Base-by-base conservation (phyloP, 2,113 vertebrate genomes). In the Nothocercus nigrocapillus region DNA sequence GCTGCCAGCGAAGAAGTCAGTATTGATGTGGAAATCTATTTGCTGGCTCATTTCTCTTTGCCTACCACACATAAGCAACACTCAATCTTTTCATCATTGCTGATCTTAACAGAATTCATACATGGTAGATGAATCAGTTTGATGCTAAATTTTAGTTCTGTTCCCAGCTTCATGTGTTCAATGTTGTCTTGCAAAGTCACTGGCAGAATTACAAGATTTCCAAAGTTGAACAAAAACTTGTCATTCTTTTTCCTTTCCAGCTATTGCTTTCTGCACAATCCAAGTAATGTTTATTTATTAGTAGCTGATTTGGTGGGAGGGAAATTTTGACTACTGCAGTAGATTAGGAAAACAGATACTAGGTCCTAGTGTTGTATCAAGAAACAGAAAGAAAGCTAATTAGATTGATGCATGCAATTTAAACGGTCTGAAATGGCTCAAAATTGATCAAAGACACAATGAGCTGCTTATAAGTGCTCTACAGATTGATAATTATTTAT, bases 351-450 rank as follows among this genome's bases (percentile, higher is more conserved):
- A 51, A 56, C 38, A 82, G 75, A 34, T 9, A 21, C 40, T 91
- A 56, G 42, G 28, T 61, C 10, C 1, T 49, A 77, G 22, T 51
- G 54, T 80, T 73, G 68, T 40, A 27, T 54, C 67, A 75, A 53
- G 67, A 58, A 80, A 69, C 85, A 40, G 59, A 95, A 92, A 93
- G 87, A 32, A 66, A 38, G 56, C 54, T 56, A 2, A 2, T 88
- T 89, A 79, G 82, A 76, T 73, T 66, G 62, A 80, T 91, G 59
- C 21, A 73, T 12, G 9, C 27, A 82, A 58, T 91, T 91, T 90
- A 80, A 91, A 49, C 24, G 73, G 30, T 85, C 72, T 92, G 72
- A 88, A 70, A 85, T 28, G 64, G 51, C 54, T 85, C 67, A 82
- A 36, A 87, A 82, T 90, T 74, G 79, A 89, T 92, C 86, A 75